Conservation (phyloP, 2,888 invertebrate species). For the Thera britannica region DNA sequence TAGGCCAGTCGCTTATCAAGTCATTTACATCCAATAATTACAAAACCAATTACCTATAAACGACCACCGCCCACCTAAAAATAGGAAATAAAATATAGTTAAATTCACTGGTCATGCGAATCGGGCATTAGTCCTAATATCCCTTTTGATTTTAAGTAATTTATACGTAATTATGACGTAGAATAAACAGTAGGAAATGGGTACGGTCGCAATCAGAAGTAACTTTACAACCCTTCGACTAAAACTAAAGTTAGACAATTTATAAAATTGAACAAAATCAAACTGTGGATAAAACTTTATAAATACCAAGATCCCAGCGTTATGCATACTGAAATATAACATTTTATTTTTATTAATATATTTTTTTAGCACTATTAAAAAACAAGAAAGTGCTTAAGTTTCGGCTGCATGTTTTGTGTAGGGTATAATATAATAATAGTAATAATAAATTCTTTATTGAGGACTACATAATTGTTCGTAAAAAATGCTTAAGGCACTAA, state of each 20-base stretch:
- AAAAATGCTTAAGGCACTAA: too few relatives aligned
- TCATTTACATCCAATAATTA: slow-evolving; percentile 76
- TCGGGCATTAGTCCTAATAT: slow-evolving; percentile 78
- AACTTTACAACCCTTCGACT: slow-evolving; percentile 24
- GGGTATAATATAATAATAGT: too few relatives aligned
- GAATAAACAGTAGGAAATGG: slow-evolving; percentile 5
- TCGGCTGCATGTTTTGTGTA: too few relatives aligned
- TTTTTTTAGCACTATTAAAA: too few relatives aligned
- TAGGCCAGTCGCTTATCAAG: slow-evolving; percentile 60
- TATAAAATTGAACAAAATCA: too few relatives aligned
- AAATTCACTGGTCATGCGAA: slow-evolving; percentile 76
- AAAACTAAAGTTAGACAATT: slow-evolving; percentile 24
- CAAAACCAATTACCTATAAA: slow-evolving; percentile 72
- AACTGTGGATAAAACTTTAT: too few relatives aligned
- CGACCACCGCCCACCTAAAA: slow-evolving; percentile 70
- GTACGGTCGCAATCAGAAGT: slow-evolving; percentile 31
- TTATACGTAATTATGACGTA: slow-evolving; percentile 72
- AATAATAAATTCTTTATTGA: too few relatives aligned
- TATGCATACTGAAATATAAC: too few relatives aligned
- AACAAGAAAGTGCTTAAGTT: too few relatives aligned
- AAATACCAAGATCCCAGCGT: too few relatives aligned
- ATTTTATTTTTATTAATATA: too few relatives aligned
- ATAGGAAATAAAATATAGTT: slow-evolving; percentile 75
- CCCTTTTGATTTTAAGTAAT: slow-evolving; percentile 83
- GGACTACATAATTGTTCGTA: too few relatives aligned